Evolutionary conservation across 1,140 invertebrate genomes (phyloP), one percentile per base, ranked within the genome.

Genomic region (Mercenaria mercenaria): DNA sequence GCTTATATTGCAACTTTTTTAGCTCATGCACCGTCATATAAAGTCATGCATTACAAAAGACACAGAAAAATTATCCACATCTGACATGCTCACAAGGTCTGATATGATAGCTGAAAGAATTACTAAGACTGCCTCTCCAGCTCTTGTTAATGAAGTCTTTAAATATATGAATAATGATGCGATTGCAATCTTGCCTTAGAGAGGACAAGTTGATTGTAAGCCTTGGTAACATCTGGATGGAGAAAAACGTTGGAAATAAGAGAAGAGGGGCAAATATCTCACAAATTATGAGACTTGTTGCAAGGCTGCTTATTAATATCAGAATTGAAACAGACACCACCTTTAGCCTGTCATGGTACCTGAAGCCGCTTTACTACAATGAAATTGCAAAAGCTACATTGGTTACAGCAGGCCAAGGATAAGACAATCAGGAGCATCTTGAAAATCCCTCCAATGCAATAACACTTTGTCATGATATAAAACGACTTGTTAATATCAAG

Each of bases 391-490:
- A 64, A 32, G 23, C 61, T 11, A 64, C 61, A 8, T 64, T n/a
- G n/a, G n/a, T n/a, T n/a, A n/a, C n/a, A n/a, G n/a, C n/a, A n/a
- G n/a, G n/a, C n/a, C n/a, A 85, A n/a, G n/a, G n/a, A n/a, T n/a
- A n/a, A n/a, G 8, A 23, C n/a, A 10, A 11, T 10, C 61, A 64
- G 61, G 69, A 76, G 13, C 15, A 77, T 56, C n/a, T 86, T 1
- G 32, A 74, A 76, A 20, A 10, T 26, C 83, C 83, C 34, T 47
- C 61, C 72, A 85, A 85, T 34, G 83, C 82, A 47, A 72, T 74
- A 10, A 85, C 72, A 39, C 47, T 85, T n/a, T 64, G 83, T 18
- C 56, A 72, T 74, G 83, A 85, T 39, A 47, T 85, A 26, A 85
- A 85, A 74, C 15, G 83, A 20, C 13, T 85, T 29, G 26, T 72